These are phyloP conservation scores for Erythrolamprus reginae DNA, from an alignment of 2,113 vertebrate genomes.

Conservation along the genomic window DNA sequence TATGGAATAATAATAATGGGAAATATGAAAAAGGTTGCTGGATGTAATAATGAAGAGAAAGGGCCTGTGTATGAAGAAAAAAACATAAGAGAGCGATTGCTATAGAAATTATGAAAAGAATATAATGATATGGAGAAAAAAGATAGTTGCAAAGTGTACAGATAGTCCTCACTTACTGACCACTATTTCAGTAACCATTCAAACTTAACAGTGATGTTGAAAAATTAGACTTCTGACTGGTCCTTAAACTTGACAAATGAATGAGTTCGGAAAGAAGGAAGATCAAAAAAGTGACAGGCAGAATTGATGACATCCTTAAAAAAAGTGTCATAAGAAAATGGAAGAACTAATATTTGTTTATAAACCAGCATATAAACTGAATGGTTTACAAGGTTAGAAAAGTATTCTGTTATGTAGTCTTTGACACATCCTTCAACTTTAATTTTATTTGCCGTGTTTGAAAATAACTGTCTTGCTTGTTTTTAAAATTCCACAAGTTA, in stretches of 20 bases:
- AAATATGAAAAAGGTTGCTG: not conserved
- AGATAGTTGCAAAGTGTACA: not conserved
- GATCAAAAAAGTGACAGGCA: not conserved
- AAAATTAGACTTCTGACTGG: not conserved
- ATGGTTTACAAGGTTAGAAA: not conserved
- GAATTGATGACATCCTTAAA: not conserved
- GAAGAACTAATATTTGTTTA: not conserved
- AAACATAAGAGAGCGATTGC: not conserved
- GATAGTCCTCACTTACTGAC: not conserved
- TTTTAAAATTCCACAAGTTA: not conserved
- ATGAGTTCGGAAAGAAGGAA: not conserved
- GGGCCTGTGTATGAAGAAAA: not conserved
- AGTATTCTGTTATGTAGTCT: not conserved
- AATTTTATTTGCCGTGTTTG: rapidly evolving
- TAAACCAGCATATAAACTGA: not conserved
- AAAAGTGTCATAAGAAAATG: not conserved
- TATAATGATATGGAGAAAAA: not conserved
- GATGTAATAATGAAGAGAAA: not conserved
- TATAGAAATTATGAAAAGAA: not conserved
- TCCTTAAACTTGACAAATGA: not conserved
- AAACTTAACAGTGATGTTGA: not conserved
- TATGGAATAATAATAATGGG: not conserved
- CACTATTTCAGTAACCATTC: not conserved
- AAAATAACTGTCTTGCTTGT: not conserved
- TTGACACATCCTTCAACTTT: not conserved